phyloP scores from a whole-genome alignment of 2,888 invertebrate species.

The Dioctria linearis region DNA sequence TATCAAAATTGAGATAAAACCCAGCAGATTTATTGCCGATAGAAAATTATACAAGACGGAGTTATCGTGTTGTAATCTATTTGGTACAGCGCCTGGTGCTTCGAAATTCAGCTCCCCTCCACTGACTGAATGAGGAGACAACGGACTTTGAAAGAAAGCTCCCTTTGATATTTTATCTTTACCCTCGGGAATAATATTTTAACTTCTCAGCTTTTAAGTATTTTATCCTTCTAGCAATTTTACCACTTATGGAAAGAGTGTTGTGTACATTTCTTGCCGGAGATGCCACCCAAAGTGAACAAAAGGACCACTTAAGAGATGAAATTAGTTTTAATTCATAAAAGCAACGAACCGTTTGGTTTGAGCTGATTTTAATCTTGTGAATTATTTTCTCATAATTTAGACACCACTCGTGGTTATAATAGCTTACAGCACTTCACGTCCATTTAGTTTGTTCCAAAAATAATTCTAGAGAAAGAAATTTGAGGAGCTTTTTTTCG shows the following conservation, averaged over 20 bases:
- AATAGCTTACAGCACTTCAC: slow-evolving; percentile 13
- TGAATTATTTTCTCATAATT: slow-evolving; percentile 41
- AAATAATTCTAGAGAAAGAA: no score
- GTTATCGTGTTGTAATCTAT: slow-evolving; percentile 38
- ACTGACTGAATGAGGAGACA: slow-evolving; percentile 13
- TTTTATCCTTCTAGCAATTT: slow-evolving; percentile 47
- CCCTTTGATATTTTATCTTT: slow-evolving; percentile 41
- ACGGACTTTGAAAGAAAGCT: not conserved
- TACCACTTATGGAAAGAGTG: slow-evolving; percentile 40
- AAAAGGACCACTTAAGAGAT: slow-evolving; percentile 45
- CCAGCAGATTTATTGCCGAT: not conserved
- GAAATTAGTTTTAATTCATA: slow-evolving; percentile 49
- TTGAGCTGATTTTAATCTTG: slow-evolving; percentile 38
- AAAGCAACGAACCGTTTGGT: slow-evolving; percentile 16
- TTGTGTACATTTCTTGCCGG: slow-evolving; percentile 17
- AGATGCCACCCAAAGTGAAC: slow-evolving; percentile 25
- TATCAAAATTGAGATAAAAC: slow-evolving; percentile 30
- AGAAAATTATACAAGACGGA: slow-evolving; percentile 1
- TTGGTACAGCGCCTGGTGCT: slow-evolving; percentile 5
- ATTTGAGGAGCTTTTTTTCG: no score
- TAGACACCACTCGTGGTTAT: slow-evolving; percentile 17
- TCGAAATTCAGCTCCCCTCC: not conserved
- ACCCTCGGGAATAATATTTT: slow-evolving; percentile 41
- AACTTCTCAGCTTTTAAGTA: slow-evolving; percentile 45
- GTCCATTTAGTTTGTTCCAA: slow-evolving; percentile 4